Percentiles rank a stretch among this genome's conserved stretches.
These are phyloP conservation scores for Eriocheir sinensis DNA, from an alignment of 1,140 invertebrate species.

Conservation along the genomic window DNA sequence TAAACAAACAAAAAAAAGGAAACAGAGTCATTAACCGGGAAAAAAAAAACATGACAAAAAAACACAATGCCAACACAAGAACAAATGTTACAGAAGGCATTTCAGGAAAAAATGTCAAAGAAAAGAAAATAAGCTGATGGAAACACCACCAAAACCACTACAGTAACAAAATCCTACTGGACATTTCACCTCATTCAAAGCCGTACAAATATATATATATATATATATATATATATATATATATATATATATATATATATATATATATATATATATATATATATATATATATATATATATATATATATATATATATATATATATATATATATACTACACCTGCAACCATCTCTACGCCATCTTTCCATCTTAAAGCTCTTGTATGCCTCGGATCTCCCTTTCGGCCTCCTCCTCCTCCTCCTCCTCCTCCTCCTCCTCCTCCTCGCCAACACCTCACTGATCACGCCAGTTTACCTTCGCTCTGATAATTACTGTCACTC, in stretches of 20 bases:
- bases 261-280: background rate
- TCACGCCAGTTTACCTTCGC: background rate
- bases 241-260: slow-evolving; percentile 2
- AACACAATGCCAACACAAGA: too few species aligned
- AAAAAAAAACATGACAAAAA: too few species aligned
- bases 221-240: slow-evolving; percentile 28
- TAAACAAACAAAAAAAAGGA: too few species aligned
- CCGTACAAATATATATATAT: too few species aligned
- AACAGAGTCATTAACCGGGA: too few species aligned
- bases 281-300: background rate
- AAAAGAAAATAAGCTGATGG: background rate
- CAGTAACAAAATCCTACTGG: too few species aligned
- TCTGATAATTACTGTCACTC: slow-evolving; percentile 13
- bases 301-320: background rate
- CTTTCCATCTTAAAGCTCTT: background rate
- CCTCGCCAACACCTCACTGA: background rate
- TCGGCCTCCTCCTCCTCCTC: background rate
- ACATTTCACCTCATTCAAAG: too few species aligned
- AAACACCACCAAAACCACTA: too few species aligned
- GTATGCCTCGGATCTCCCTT: background rate
- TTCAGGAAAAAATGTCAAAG: background rate
- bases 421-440: background rate
- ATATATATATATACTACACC: background rate
- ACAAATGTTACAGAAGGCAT: too few species aligned
- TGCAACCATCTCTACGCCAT: background rate